Percentiles rank a stretch among this genome's conserved stretches.
Conservation (phyloP, 2,113 vertebrate species). For the Sminthopsis crassicaudata region DNA sequence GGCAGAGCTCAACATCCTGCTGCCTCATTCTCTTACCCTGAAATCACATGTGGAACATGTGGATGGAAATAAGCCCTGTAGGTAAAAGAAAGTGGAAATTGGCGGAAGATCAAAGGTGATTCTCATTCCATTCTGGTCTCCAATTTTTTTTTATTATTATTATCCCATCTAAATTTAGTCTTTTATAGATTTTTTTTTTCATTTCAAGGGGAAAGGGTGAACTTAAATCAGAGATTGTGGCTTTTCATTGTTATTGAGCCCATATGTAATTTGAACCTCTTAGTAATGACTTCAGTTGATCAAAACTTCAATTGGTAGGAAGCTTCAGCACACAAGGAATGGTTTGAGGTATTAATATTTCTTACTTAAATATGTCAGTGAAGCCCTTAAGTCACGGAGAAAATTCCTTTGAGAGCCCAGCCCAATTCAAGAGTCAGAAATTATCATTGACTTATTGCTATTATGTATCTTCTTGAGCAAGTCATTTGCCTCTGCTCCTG, state of each 20-base stretch:
- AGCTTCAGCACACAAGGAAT: constrained; percentile 50
- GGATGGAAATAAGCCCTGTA: constrained; percentile 83
- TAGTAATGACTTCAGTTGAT: constrained; percentile 61
- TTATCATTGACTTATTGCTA: neutral
- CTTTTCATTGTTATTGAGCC: constrained; percentile 74
- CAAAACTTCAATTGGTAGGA: constrained; percentile 48
- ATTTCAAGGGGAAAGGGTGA: constrained; percentile 68
- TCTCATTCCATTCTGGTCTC: constrained; percentile 81
- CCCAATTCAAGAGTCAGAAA: constrained; percentile 26
- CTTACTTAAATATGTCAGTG: constrained; percentile 53
- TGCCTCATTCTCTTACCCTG: constrained; percentile 58
- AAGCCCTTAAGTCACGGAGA: constrained; percentile 39
- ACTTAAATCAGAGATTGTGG: constrained; percentile 77
- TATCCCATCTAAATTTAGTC: constrained; percentile 82
- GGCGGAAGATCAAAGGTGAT: constrained; percentile 85
- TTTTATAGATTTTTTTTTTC: constrained; percentile 72
- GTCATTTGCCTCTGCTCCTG: neutral
- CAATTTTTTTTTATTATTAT: constrained; percentile 84
- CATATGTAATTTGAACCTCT: constrained; percentile 71
- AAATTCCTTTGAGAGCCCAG: constrained; percentile 22
- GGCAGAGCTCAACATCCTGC: constrained; percentile 37
- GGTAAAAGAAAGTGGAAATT: constrained; percentile 84
- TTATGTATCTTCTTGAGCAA: neutral
- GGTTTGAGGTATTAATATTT: constrained; percentile 64
- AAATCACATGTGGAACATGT: constrained; percentile 77